Evolutionary conservation across 2,113 vertebrate species (phyloP).

Genomic region (Corydoras sp.): DNA sequence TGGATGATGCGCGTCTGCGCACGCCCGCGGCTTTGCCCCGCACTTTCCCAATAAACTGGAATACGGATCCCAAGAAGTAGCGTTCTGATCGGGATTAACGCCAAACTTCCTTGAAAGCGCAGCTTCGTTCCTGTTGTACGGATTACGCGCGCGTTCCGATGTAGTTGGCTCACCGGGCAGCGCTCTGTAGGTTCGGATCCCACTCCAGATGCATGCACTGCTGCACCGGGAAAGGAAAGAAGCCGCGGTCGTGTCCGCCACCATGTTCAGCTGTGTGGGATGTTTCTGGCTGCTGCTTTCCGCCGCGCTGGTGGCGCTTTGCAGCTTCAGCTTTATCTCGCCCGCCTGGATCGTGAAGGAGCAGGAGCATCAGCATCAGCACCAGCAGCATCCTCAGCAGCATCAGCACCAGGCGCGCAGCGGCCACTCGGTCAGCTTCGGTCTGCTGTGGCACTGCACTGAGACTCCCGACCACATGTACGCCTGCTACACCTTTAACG

Average conservation of each 20-base stretch:
- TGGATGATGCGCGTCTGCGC: not conserved
- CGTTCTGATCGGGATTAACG: conserved; percentile 8
- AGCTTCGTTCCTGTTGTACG: not conserved
- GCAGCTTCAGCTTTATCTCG: conserved; percentile 80
- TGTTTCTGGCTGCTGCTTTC: conserved; percentile 84
- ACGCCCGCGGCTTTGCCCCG: not conserved
- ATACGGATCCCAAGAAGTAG: not conserved
- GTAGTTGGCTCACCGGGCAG: conserved; percentile 18
- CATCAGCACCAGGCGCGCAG: conserved; percentile 44
- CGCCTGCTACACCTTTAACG: conserved; percentile 75
- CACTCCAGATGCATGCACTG: conserved; percentile 73
- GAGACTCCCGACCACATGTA: conserved; percentile 69
- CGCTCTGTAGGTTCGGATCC: conserved; percentile 27
- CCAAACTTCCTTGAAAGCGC: not conserved
- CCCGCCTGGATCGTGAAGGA: conserved; percentile 80
- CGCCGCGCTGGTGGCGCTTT: conserved; percentile 75
- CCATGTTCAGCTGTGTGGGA: conserved; percentile 81
- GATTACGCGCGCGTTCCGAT: too few species aligned
- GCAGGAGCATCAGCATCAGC: conserved; percentile 48
- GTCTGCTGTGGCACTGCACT: conserved; percentile 82
- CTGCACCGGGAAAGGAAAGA: conserved; percentile 70
- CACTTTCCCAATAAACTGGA: not conserved
- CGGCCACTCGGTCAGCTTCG: conserved; percentile 75
- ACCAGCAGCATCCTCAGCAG: not conserved
- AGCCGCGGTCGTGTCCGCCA: conserved; percentile 62